Conservation (phyloP, 2,888 invertebrate genomes). For the Drosophila meridiana region DNA sequence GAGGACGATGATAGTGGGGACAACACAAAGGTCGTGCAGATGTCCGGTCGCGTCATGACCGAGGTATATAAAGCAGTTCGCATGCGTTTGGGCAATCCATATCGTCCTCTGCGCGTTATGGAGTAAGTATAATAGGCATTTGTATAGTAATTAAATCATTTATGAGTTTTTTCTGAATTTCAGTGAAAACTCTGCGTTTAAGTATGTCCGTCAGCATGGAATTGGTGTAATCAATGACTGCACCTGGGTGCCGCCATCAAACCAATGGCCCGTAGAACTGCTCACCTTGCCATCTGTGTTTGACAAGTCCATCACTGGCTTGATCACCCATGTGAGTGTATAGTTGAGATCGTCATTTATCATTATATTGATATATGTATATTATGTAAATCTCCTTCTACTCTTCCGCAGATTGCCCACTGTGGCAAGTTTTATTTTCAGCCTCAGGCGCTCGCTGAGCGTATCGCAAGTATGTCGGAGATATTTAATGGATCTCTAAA, state of each 20-base stretch:
- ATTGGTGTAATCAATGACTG: slow-evolving; percentile 78
- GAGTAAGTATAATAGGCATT: slow-evolving; percentile 69
- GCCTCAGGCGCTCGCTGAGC: slow-evolving; percentile 72
- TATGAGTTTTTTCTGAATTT: not conserved
- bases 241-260: slow-evolving; percentile 72
- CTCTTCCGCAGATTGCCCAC: slow-evolving; percentile 69
- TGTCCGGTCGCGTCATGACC: slow-evolving; percentile 88
- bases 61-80: slow-evolving; percentile 92
- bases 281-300: slow-evolving; percentile 87
- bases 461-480: slow-evolving; percentile 82
- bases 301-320: slow-evolving; percentile 85
- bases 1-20: slow-evolving; percentile 78
- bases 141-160: not conserved
- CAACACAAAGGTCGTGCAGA: slow-evolving; percentile 75
- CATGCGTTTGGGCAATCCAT: slow-evolving; percentile 86
- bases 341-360: not conserved
- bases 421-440: slow-evolving; percentile 84
- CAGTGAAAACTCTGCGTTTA: slow-evolving; percentile 86
- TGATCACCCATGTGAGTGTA: slow-evolving; percentile 87
- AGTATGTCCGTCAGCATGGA: slow-evolving; percentile 84
- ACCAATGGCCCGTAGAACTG: slow-evolving; percentile 85
- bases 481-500: slow-evolving; percentile 83
- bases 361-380: not conserved
- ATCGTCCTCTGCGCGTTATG: slow-evolving; percentile 75
- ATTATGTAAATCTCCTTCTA: not conserved